Percentiles rank a stretch among this genome's conserved stretches.
These are phyloP conservation scores for Brachystomella parvula DNA, from an alignment of 1,140 invertebrate genomes.

Conservation along the genomic window DNA sequence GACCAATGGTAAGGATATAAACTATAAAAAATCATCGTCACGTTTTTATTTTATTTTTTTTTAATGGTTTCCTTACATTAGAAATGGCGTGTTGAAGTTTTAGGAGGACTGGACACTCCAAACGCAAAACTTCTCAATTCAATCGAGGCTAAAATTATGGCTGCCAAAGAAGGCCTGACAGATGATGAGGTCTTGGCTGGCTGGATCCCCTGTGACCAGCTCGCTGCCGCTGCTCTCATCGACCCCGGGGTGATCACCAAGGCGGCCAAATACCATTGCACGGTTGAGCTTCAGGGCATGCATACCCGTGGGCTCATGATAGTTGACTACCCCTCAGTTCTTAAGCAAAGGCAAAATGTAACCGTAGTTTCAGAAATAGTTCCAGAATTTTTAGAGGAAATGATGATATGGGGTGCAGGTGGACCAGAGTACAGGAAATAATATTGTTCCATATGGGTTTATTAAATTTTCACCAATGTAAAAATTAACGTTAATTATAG, in stretches of 20 bases:
- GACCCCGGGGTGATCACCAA: conserved; percentile 39
- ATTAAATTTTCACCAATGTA: not conserved
- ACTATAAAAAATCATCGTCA: not conserved
- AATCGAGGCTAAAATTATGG: conserved; percentile 46
- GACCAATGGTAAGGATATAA: conserved; percentile 8
- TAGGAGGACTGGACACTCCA: conserved; percentile 44
- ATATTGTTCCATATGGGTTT: not conserved
- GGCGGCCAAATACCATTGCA: conserved; percentile 44
- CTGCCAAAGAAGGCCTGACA: conserved; percentile 13
- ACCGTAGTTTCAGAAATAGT: conserved; percentile 49
- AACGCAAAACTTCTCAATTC: conserved; percentile 49
- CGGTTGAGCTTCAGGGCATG: conserved; percentile 50
- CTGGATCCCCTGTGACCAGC: conserved; percentile 52
- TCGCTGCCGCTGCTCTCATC: conserved; percentile 49
- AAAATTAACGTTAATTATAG: not conserved
- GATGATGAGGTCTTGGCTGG: conserved; percentile 35
- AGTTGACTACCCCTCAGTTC: conserved; percentile 47
- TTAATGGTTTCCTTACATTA: not conserved
- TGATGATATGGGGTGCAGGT: conserved; percentile 39
- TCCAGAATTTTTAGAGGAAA: conserved; percentile 46
- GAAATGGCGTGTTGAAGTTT: conserved; percentile 50
- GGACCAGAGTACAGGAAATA: not conserved
- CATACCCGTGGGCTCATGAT: conserved; percentile 54
- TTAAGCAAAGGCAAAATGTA: conserved; percentile 44
- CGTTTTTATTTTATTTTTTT: conserved; percentile 32